A percentile compares a stretch with the other conserved stretches of the same genome.
Conservation (phyloP, 2,113 vertebrate species). For the Xiphorhynchus elegans region DNA sequence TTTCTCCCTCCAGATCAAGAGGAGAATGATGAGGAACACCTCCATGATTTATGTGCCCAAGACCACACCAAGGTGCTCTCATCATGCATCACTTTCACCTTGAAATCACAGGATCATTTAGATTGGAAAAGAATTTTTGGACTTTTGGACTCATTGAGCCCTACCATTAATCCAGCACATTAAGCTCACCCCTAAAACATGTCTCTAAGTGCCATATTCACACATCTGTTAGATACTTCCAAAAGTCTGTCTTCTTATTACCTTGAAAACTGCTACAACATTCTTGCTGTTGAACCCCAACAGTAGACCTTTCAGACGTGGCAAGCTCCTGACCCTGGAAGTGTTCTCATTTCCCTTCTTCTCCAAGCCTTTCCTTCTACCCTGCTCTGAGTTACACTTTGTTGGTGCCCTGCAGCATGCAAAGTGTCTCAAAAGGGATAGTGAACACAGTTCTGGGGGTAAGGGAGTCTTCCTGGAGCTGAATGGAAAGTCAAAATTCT, state of each 20-base stretch:
- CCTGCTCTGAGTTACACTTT: background rate
- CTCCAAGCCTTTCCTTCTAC: background rate
- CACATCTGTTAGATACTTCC: background rate
- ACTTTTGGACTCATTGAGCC: background rate
- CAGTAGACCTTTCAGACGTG: background rate
- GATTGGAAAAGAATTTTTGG: background rate
- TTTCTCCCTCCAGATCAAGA: background rate
- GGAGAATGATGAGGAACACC: background rate
- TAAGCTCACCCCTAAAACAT: background rate
- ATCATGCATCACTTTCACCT: background rate
- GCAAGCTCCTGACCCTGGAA: background rate
- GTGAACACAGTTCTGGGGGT: too few relatives aligned
- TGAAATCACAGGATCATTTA: background rate
- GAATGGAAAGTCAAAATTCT: background rate
- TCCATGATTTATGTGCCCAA: background rate
- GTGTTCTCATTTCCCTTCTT: background rate
- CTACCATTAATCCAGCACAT: background rate
- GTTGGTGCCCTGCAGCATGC: background rate
- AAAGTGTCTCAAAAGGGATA: rapidly evolving
- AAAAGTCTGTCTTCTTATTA: background rate
- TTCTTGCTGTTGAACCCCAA: background rate
- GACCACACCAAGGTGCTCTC: background rate
- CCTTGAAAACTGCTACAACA: background rate
- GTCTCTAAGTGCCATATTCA: too few relatives aligned
- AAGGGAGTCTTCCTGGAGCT: background rate